Evolutionary conservation across 2,888 invertebrate species (phyloP).

Genomic region (Notocelia uddmanniana): DNA sequence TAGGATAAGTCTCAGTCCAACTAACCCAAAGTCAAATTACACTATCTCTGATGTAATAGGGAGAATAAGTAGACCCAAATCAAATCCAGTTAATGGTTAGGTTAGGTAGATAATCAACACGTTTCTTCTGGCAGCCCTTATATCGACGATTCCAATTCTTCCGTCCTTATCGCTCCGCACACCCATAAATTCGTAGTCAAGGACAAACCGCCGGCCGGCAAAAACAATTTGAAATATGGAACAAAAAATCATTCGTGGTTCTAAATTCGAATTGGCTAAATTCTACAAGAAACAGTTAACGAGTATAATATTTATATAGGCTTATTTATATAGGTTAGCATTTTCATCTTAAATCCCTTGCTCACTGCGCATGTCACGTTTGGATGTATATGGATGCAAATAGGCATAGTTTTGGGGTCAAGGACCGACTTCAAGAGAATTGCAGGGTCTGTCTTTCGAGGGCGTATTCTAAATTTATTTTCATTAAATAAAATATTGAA

Average conservation of each 20-base stretch:
- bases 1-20: too few relatives aligned
- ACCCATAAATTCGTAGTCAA: conserved; percentile 17
- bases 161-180: conserved; percentile 21
- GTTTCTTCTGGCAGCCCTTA: background rate
- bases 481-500: background rate
- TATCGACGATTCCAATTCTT: conserved; percentile 24
- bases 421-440: conserved; percentile 39
- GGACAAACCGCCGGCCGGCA: conserved; percentile 41
- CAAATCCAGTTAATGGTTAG: background rate
- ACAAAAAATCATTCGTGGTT: conserved; percentile 16
- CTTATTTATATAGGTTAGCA: conserved; percentile 7
- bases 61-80: too few relatives aligned
- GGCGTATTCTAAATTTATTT: background rate
- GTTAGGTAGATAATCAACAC: too few relatives aligned
- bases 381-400: conserved; percentile 37
- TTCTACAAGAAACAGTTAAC: background rate
- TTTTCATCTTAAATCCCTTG: conserved; percentile 52
- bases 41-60: background rate
- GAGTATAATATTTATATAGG: conserved; percentile 5
- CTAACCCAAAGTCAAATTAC: background rate
- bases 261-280: background rate
- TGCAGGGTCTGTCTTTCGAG: conserved; percentile 15
- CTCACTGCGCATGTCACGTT: conserved; percentile 73
- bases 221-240: conserved; percentile 31
- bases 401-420: conserved; percentile 48